These are phyloP conservation scores for Branchellion lobata DNA, from an alignment of 2,888 invertebrate genomes.

Conservation along the genomic window DNA sequence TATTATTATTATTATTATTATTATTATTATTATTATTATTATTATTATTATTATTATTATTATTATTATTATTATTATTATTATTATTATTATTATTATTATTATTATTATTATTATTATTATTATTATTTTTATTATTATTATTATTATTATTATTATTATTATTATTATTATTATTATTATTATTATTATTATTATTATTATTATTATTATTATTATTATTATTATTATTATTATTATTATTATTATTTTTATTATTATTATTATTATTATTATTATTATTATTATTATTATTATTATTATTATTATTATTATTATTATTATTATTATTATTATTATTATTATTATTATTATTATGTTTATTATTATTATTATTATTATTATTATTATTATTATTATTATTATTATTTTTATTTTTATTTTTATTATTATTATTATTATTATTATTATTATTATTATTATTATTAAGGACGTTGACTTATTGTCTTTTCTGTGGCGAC, in stretches of 20 bases:
- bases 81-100: not conserved
- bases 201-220: not conserved
- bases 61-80: not conserved
- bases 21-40: not conserved
- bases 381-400: too few relatives aligned
- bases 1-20: not conserved
- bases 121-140: not conserved
- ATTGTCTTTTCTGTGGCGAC: too few relatives aligned
- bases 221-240: conserved; percentile 17
- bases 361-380: too few relatives aligned
- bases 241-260: not conserved
- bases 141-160: not conserved
- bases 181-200: not conserved
- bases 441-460: too few relatives aligned
- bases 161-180: conserved; percentile 17
- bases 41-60: conserved; percentile 17
- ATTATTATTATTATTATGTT: not conserved
- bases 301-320: not conserved
- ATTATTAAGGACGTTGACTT: too few relatives aligned
- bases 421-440: too few relatives aligned
- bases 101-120: conserved; percentile 17
- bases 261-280: not conserved
- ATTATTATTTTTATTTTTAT: too few relatives aligned
- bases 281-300: conserved; percentile 17
- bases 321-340: not conserved